Conservation (phyloP, 2,888 invertebrate species). For the Erebia aethiops region DNA sequence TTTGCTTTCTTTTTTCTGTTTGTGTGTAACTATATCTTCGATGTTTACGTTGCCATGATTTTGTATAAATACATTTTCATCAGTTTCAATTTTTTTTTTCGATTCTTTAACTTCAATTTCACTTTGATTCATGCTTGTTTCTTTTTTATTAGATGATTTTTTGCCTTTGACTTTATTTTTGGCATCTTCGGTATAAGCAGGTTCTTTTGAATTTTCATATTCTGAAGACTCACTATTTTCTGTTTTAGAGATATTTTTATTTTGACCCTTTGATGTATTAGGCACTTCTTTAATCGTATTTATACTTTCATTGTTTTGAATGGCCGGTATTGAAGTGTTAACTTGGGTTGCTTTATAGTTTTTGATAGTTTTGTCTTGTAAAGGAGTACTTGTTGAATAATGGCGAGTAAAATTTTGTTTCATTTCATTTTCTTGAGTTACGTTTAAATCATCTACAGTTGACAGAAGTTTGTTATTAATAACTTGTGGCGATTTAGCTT, state of each 20-base stretch:
- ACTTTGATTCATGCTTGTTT: background rate
- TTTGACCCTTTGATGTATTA: background rate
- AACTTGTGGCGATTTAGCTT: conserved; percentile 49
- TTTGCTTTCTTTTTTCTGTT: background rate
- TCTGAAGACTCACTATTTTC: conserved; percentile 36
- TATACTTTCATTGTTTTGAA: conserved; percentile 43
- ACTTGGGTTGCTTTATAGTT: conserved; percentile 55
- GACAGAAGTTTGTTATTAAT: conserved; percentile 49
- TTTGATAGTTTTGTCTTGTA: conserved; percentile 60
- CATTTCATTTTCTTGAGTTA: conserved; percentile 47
- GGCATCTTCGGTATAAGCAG: conserved; percentile 17
- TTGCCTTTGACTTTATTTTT: background rate
- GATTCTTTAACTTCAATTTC: background rate
- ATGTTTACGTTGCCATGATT: conserved; percentile 36
- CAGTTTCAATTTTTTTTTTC: conserved; percentile 33
- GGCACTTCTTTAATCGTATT: conserved; percentile 10
- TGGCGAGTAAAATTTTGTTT: conserved; percentile 54
- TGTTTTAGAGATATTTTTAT: background rate
- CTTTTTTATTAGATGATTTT: background rate
- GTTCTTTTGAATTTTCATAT: conserved; percentile 30
- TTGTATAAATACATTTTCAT: conserved; percentile 24
- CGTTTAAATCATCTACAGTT: conserved; percentile 49
- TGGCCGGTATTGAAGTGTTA: conserved; percentile 60
- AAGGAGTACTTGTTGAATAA: conserved; percentile 70
- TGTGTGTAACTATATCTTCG: conserved; percentile 18